Evolutionary conservation across 2,797 vertebrate species (phyloP).

Genomic region (Labroides dimidiatus): DNA sequence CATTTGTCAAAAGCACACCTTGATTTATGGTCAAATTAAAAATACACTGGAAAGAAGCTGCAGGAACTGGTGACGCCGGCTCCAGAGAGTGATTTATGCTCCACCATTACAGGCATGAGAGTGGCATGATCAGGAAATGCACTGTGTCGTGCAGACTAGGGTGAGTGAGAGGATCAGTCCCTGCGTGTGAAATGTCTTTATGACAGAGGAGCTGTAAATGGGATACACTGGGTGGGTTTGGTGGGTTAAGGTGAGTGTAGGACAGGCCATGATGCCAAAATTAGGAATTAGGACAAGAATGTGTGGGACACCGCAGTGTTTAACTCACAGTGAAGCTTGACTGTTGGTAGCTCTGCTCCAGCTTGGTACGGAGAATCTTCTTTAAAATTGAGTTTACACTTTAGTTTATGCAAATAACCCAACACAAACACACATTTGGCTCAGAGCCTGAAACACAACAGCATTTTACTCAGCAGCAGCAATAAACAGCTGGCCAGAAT

Average conservation of each 20-base stretch:
- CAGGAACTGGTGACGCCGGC: slow-evolving; percentile 70
- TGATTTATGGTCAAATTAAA: slow-evolving; percentile 97
- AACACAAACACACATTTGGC: slow-evolving; percentile 13
- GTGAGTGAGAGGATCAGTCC: slow-evolving; percentile 30
- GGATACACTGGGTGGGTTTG: background rate
- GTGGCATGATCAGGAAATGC: slow-evolving; percentile 75
- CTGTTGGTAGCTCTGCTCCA: background rate
- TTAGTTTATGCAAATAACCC: slow-evolving; percentile 16
- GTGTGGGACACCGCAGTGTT: slow-evolving; percentile 21
- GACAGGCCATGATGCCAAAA: slow-evolving; percentile 23
- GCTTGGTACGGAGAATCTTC: slow-evolving; percentile 8
- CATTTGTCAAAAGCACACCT: slow-evolving; percentile 91
- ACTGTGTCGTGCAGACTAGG: slow-evolving; percentile 28
- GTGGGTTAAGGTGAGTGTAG: slow-evolving; percentile 1
- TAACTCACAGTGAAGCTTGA: slow-evolving; percentile 9
- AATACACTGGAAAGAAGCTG: slow-evolving; percentile 85
- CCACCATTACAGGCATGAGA: slow-evolving; percentile 75
- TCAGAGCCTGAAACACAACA: background rate
- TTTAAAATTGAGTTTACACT: slow-evolving; percentile 3
- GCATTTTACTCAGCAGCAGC: background rate
- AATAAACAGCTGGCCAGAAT: slow-evolving; percentile 31
- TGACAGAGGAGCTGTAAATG: slow-evolving; percentile 16
- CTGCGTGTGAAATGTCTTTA: background rate
- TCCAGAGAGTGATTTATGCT: slow-evolving; percentile 88
- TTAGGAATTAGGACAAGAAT: slow-evolving; percentile 53